These are phyloP conservation scores for Proterorhinus semilunaris DNA, from an alignment of 2,113 vertebrate genomes.

Conservation along the genomic window DNA sequence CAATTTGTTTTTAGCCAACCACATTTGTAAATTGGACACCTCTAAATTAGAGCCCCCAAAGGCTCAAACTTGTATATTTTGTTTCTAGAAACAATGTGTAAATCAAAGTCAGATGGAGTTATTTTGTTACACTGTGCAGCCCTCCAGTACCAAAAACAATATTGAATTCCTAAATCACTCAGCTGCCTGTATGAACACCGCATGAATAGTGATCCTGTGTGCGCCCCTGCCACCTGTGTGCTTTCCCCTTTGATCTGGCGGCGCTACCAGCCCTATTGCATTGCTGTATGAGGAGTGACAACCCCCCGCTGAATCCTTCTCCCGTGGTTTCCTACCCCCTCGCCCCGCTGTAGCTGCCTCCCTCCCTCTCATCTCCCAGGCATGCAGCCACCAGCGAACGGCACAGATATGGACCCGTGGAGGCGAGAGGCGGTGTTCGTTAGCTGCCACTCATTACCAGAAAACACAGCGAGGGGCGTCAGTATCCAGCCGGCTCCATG, in stretches of 20 bases:
- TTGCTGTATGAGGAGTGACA: conserved; percentile 45
- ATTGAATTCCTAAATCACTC: conserved; percentile 1
- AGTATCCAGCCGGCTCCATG: conserved; percentile 40
- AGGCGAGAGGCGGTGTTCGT: conserved; percentile 54
- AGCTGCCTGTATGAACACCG: conserved; percentile 13
- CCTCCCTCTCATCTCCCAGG: conserved; percentile 54
- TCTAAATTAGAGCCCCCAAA: too few species aligned
- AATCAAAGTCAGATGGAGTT: too few species aligned
- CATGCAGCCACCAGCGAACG: conserved; percentile 51
- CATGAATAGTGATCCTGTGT: conserved; percentile 11
- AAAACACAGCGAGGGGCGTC: conserved; percentile 54
- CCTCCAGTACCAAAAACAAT: too few species aligned
- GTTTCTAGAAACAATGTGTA: too few species aligned
- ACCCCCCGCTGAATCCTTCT: conserved; percentile 55
- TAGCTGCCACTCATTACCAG: conserved; percentile 58
- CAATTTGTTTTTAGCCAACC: too few species aligned
- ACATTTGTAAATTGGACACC: too few species aligned
- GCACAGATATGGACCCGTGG: conserved; percentile 20
- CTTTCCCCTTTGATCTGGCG: conserved; percentile 43
- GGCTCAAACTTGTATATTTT: too few species aligned
- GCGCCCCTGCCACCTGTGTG: conserved; percentile 17
- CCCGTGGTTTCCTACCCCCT: conserved; percentile 38
- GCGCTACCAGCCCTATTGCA: conserved; percentile 34
- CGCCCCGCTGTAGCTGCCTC: conserved; percentile 11
- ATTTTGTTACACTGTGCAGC: too few species aligned